Evolutionary conservation across 2,888 invertebrate genomes (phyloP).

Genomic region (Lycaena phlaeas): DNA sequence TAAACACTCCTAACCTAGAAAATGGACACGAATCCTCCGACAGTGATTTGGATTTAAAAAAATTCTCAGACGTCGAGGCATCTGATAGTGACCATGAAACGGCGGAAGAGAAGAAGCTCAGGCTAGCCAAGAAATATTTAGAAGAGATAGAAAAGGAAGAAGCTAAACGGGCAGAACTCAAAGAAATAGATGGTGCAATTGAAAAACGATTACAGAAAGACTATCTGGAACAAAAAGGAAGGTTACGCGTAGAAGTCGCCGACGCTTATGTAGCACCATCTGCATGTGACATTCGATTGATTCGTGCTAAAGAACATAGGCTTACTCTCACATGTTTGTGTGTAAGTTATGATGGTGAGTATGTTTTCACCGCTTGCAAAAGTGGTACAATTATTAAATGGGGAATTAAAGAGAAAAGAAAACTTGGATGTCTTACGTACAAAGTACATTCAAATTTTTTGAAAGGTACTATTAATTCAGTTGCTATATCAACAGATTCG

Average conservation of each 20-base stretch:
- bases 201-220: constrained; percentile 87
- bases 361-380: constrained; percentile 88
- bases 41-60: constrained; percentile 76
- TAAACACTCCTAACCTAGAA: constrained; percentile 52
- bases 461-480: constrained; percentile 72
- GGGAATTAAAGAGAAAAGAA: constrained; percentile 76
- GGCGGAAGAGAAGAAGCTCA: constrained; percentile 90
- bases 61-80: constrained; percentile 60
- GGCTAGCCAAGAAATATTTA: constrained; percentile 91
- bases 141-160: constrained; percentile 89
- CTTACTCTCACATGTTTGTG: constrained; percentile 86
- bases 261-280: constrained; percentile 53
- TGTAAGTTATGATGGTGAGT: constrained; percentile 80
- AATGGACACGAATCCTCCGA: constrained; percentile 76
- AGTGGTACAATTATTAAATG: constrained; percentile 92
- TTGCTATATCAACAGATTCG: constrained; percentile 84
- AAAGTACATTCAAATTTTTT: constrained; percentile 50
- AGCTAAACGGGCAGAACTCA: constrained; percentile 76
- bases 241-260: constrained; percentile 83
- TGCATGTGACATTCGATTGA: constrained; percentile 49
- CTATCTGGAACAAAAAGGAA: constrained; percentile 89
- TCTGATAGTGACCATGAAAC: constrained; percentile 83
- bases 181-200: constrained; percentile 76
- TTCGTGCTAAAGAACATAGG: constrained; percentile 85
- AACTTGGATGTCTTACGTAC: constrained; percentile 70